A percentile compares a stretch with the other conserved stretches of the same genome.
Conservation (phyloP, 2,113 vertebrate genomes). For the Lagenorhynchus albirostris region DNA sequence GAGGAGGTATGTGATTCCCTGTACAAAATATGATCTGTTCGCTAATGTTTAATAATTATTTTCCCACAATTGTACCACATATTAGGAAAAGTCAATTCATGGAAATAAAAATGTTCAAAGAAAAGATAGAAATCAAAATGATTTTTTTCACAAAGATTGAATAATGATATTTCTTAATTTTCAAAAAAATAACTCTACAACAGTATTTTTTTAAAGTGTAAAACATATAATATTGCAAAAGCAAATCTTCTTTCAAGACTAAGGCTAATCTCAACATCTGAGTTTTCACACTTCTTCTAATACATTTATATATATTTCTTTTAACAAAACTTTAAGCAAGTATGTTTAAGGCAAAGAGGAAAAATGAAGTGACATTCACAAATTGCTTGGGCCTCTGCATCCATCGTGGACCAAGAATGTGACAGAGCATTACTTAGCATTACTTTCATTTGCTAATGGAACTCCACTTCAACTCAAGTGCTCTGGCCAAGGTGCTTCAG, state of each 20-base stretch:
- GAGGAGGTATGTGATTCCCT: neutral
- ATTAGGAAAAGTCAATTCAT: neutral
- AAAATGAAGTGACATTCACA: neutral
- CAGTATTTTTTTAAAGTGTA: neutral
- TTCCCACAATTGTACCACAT: neutral
- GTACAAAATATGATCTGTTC: neutral
- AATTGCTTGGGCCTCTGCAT: neutral
- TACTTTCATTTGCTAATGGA: neutral
- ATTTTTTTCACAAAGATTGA: neutral
- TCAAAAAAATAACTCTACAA: neutral
- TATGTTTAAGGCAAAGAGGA: neutral
- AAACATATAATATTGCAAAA: neutral
- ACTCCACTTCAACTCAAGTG: fast-evolving
- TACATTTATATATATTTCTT: neutral
- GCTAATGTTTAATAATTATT: neutral
- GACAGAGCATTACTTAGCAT: fast-evolving
- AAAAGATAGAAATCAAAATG: neutral
- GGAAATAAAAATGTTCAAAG: neutral
- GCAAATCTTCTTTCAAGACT: neutral
- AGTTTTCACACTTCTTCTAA: neutral
- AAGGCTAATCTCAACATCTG: neutral
- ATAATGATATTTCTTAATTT: neutral
- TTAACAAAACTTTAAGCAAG: neutral
- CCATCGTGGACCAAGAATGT: neutral
- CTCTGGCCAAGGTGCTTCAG: neutral